Conservation (phyloP, 2,113 vertebrate genomes). For the Proteles cristata region DNA sequence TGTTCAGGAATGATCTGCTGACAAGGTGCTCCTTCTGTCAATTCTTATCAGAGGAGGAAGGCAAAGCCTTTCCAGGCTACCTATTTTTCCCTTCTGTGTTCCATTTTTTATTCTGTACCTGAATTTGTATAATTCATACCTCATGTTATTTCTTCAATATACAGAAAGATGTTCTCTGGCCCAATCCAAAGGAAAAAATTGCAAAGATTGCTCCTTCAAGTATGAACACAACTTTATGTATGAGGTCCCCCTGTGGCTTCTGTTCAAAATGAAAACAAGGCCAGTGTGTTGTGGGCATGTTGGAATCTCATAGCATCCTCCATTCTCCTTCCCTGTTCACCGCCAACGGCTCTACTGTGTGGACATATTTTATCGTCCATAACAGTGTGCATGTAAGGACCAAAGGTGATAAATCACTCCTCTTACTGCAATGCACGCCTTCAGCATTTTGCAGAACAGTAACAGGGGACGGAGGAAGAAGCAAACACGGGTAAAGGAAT, state of each 20-base stretch:
- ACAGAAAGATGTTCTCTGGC: neutral
- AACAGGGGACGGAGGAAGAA: neutral
- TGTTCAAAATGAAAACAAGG: constrained; percentile 52
- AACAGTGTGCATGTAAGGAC: constrained; percentile 30
- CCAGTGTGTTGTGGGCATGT: neutral
- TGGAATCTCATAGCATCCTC: constrained; percentile 18
- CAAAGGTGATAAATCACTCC: constrained; percentile 62
- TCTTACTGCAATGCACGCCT: constrained; percentile 48
- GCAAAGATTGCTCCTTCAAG: neutral
- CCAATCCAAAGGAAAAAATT: neutral
- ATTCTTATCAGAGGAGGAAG: neutral
- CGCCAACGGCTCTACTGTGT: constrained; percentile 22
- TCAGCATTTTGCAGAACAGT: constrained; percentile 27
- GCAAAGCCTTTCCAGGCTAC: neutral
- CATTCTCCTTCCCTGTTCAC: neutral
- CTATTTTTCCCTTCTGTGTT: neutral
- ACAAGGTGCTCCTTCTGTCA: neutral
- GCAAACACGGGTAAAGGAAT: neutral
- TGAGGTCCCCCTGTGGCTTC: neutral
- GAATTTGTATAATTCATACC: neutral
- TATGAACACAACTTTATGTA: neutral
- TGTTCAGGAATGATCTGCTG: neutral
- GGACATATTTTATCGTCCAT: constrained; percentile 70
- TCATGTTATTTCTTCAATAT: neutral
- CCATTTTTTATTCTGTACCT: constrained; percentile 10